Evolutionary conservation across 2,797 vertebrate genomes (phyloP), one percentile per base, ranked within the genome.

Genomic region (Intellagama lesueurii): DNA sequence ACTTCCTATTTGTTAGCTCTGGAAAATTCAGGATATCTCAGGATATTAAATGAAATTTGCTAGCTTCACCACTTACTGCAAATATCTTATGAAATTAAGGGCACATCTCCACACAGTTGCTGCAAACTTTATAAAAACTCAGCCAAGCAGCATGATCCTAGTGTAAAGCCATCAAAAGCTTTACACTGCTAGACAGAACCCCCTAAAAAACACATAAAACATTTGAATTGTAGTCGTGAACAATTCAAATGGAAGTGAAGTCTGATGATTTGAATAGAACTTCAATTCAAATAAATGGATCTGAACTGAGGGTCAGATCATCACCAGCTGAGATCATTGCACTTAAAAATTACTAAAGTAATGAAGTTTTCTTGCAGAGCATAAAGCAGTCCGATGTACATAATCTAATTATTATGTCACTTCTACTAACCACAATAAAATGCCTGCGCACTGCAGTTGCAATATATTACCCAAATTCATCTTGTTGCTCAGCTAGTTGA

Each of bases 381-480:
- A 44, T 76, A n/a, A 88, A 16, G 60, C 16, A 77, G 26, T 70
- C 3, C 64, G 24, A 35, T 89, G 22, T 87, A 56, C 30, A 78
- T 9, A 64, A 88, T 79, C 78, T 16, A 40, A 49, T 84, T 49
- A 90, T 85, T 91, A 90, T 52, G 40, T 26, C 52, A 64, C 32
- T 80, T 83, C 78, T 60, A 60, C 78, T 88, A 88, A 49, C 83
- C 83, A 88, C 30, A 47, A 69, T 49, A 24, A 88, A 68, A 85
- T 86, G 64, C 32, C 68, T 78, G n/a, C 52, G 73, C 28, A 84
- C 5, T 66, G 73, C n/a, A 56, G 60, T 47, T 87, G 60, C 28
- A 14, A 70, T 83, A 69, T 87, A 95, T 92, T 94, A 99, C 99
- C 98, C 98, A 93, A 98, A 98, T 49, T 99, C 98, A 92, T 98